Conservation (phyloP, 2,113 vertebrate genomes). For the Periophthalmus modestus region DNA sequence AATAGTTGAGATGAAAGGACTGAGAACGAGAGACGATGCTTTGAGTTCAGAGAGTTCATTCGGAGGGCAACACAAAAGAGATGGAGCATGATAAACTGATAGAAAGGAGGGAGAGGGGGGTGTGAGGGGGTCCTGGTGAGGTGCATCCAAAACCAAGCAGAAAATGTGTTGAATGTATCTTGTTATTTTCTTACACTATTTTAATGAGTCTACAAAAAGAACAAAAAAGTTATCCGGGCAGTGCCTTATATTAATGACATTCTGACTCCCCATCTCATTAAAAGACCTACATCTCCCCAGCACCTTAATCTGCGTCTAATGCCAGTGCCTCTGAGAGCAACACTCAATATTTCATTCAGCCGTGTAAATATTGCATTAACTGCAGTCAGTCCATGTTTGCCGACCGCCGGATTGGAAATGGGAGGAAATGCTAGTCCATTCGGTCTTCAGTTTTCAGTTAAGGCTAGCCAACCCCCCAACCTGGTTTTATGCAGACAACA, state of each 20-base stretch:
- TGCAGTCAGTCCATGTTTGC: conserved; percentile 43
- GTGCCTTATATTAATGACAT: conserved; percentile 10
- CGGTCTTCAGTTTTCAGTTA: background rate
- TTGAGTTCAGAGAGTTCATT: conserved; percentile 56
- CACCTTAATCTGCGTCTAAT: conserved; percentile 55
- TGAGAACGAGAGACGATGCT: conserved; percentile 7
- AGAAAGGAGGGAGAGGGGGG: conserved; percentile 24
- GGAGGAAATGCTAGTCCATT: conserved; percentile 9
- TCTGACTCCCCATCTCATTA: conserved; percentile 50
- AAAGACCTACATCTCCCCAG: conserved; percentile 20
- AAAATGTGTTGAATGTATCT: conserved; percentile 8
- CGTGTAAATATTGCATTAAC: conserved; percentile 75
- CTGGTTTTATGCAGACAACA: conserved; percentile 37
- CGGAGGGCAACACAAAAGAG: conserved; percentile 38
- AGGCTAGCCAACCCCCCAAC: background rate
- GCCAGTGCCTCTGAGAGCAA: conserved; percentile 53
- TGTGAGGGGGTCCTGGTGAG: conserved; percentile 9
- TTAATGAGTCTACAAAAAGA: background rate
- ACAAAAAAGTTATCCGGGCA: conserved; percentile 4
- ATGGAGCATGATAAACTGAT: conserved; percentile 40
- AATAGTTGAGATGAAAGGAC: background rate
- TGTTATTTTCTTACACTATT: background rate
- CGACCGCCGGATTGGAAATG: conserved; percentile 34
- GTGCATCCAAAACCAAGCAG: conserved; percentile 22
- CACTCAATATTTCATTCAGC: conserved; percentile 72